A percentile compares a stretch with the other conserved stretches of the same genome.
Conservation (phyloP, 2,797 vertebrate species). For the Xyrichtys novacula region DNA sequence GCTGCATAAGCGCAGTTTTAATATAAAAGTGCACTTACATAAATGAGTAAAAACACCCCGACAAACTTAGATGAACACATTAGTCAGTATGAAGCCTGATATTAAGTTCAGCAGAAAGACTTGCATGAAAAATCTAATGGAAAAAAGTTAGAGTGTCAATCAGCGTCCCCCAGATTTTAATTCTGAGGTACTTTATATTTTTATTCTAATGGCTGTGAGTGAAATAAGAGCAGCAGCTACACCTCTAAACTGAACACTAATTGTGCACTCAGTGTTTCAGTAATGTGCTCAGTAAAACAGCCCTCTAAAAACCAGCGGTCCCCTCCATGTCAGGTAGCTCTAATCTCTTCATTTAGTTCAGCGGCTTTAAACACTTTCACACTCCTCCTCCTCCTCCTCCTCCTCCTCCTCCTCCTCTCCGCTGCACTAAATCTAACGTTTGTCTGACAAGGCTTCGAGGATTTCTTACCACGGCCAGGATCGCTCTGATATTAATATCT, state of each 20-base stretch:
- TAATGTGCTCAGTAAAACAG: constrained; percentile 41
- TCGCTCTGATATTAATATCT: constrained; percentile 67
- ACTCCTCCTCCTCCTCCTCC: too few species aligned
- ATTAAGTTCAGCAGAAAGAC: neutral
- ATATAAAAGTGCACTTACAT: too few species aligned
- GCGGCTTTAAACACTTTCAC: constrained; percentile 47
- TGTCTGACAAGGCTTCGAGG: constrained; percentile 51
- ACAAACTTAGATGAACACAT: too few species aligned
- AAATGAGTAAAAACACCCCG: too few species aligned
- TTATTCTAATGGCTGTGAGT: constrained; percentile 8
- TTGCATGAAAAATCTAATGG: neutral
- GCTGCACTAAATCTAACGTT: constrained; percentile 50
- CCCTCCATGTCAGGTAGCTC: constrained; percentile 16
- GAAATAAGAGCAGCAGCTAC: constrained; percentile 12
- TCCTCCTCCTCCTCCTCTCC: constrained; percentile 20
- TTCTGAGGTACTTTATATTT: fast-evolving
- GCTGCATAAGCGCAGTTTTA: too few species aligned
- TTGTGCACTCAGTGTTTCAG: constrained; percentile 13
- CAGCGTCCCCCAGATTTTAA: constrained; percentile 5
- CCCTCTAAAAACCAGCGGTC: constrained; percentile 31
- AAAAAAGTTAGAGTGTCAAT: neutral
- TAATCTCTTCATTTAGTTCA: constrained; percentile 54
- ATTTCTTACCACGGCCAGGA: constrained; percentile 40
- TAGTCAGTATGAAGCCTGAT: too few species aligned
- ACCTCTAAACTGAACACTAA: constrained; percentile 11